These are phyloP conservation scores for Netelia virgata DNA, from an alignment of 2,888 invertebrate species.

Conservation along the genomic window DNA sequence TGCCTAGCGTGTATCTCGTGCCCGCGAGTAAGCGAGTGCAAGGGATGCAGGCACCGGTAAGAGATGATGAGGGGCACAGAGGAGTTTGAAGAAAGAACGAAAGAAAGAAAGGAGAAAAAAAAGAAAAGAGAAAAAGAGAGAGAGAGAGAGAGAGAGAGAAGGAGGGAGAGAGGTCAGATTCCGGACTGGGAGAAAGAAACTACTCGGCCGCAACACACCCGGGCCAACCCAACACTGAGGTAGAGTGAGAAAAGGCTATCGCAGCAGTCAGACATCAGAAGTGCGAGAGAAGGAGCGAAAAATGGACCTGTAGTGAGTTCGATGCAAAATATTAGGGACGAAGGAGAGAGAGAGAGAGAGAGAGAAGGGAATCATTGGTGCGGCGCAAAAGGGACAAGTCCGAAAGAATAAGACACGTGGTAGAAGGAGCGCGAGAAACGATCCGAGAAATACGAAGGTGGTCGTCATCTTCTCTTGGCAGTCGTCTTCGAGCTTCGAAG, in stretches of 20 bases:
- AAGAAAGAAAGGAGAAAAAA: conserved; percentile 17
- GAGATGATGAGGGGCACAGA: conserved; percentile 49
- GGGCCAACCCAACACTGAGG: conserved; percentile 9
- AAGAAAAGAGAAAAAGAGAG: conserved; percentile 34
- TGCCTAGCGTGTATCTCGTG: conserved; percentile 31
- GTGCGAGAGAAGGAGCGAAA: conserved; percentile 54
- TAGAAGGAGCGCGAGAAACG: conserved; percentile 9
- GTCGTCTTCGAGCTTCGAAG: conserved; percentile 52
- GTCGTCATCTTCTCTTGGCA: conserved; percentile 59
- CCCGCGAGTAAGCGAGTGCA: conserved; percentile 43
- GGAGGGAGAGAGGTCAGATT: conserved; percentile 61
- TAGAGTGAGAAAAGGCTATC: conserved; percentile 26
- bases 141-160: conserved; percentile 36
- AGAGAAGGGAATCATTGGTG: conserved; percentile 4
- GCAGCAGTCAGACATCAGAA: conserved; percentile 36
- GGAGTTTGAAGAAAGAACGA: conserved; percentile 48
- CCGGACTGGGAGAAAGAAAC: conserved; percentile 58
- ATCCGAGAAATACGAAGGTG: conserved; percentile 27
- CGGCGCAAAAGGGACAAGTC: conserved; percentile 1
- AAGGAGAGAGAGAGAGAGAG: conserved; percentile 28
- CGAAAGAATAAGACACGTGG: background rate
- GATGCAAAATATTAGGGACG: conserved; percentile 16
- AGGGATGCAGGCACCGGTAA: conserved; percentile 46
- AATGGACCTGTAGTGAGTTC: conserved; percentile 45
- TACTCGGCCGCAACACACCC: conserved; percentile 36